Evolutionary conservation across 2,888 invertebrate species (phyloP).

Genomic region (Maniola hyperantus): DNA sequence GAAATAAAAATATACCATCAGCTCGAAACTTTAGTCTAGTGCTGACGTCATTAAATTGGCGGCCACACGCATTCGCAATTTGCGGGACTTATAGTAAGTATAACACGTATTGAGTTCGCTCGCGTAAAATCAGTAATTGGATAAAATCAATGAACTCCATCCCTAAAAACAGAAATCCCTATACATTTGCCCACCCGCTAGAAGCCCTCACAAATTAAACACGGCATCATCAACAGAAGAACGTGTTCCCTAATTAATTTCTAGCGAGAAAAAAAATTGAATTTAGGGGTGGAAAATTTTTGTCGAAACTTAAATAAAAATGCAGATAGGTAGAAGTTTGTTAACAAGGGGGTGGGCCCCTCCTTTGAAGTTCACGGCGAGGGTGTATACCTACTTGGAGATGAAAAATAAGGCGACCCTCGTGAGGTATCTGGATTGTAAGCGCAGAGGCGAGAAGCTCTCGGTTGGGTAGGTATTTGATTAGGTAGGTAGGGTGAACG

Average conservation of each 20-base stretch:
- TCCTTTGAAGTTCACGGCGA: slow-evolving; percentile 65
- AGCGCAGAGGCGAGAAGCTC: slow-evolving; percentile 54
- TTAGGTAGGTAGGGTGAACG: slow-evolving; percentile 28
- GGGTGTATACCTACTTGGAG: slow-evolving; percentile 55
- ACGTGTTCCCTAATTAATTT: slow-evolving; percentile 64
- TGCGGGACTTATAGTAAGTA: too few species aligned
- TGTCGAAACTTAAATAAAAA: slow-evolving; percentile 79
- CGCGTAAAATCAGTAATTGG: slow-evolving; percentile 10
- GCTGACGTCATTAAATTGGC: too few species aligned
- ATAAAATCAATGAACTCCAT: slow-evolving; percentile 27
- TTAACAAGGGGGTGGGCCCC: slow-evolving; percentile 61
- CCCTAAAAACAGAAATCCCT: slow-evolving; percentile 24
- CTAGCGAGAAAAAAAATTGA: slow-evolving; percentile 57
- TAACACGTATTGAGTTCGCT: background rate
- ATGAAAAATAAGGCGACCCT: slow-evolving; percentile 60
- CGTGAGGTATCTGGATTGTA: slow-evolving; percentile 58
- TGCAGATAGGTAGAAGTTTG: slow-evolving; percentile 65
- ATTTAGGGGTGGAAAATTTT: slow-evolving; percentile 72
- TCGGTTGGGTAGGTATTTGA: slow-evolving; percentile 41
- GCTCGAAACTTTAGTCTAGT: too few species aligned
- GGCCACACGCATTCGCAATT: too few species aligned
- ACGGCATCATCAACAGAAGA: slow-evolving; percentile 52
- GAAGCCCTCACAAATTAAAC: slow-evolving; percentile 49
- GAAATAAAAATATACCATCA: too few species aligned
- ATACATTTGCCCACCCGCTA: slow-evolving; percentile 22